These are phyloP conservation scores for Calliopum simillimum DNA, from an alignment of 2,888 invertebrate genomes.

Conservation along the genomic window DNA sequence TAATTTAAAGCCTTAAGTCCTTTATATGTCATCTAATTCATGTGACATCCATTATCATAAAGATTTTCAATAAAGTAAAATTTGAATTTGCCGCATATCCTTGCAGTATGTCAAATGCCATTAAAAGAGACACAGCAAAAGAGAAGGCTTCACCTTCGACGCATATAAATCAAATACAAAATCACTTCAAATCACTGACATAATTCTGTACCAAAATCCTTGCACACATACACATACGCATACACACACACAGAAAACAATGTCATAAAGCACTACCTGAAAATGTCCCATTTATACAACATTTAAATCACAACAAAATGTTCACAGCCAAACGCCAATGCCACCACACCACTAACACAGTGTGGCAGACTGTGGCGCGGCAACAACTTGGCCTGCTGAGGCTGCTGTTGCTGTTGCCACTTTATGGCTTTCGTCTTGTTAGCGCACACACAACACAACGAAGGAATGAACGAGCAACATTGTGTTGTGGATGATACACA, in stretches of 20 bases:
- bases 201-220: constrained; percentile 9
- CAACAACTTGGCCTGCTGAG: no score
- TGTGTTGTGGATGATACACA: neutral
- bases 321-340: neutral
- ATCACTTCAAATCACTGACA: constrained; percentile 23
- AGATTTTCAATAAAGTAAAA: no score
- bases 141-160: neutral
- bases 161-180: constrained; percentile 22
- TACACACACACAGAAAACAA: no score
- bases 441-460: neutral
- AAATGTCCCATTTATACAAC: constrained; percentile 30
- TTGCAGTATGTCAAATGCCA: no score
- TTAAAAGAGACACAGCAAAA: neutral
- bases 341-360: no score
- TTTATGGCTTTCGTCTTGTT: constrained; percentile 1
- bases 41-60: no score
- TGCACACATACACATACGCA: neutral
- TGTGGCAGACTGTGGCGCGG: no score
- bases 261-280: constrained; percentile 17
- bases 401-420: no score
- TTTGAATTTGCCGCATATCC: no score
- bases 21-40: no score
- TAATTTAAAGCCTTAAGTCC: no score
- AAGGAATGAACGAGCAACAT: neutral
- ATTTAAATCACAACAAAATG: constrained; percentile 32